Base-by-base conservation (phyloP, 2,797 vertebrate species). In the Cryptoblepharus egeriae region DNA sequence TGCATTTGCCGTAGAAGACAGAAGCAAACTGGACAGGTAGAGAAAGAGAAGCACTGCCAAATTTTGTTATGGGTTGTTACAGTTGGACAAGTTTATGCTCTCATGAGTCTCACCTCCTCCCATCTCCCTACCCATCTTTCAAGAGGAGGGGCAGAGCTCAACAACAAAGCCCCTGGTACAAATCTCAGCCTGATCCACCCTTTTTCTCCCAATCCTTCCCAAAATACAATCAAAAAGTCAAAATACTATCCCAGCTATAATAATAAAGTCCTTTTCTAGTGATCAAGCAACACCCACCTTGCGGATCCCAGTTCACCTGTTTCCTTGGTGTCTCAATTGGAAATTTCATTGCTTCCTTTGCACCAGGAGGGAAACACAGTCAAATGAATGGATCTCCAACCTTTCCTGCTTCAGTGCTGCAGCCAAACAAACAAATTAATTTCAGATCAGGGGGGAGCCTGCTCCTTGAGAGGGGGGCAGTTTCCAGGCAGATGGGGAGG, bases 261-360 rank as follows among this genome's bases (percentile, higher is more conserved):
- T 3, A 30, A 39, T 1, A 57, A 83, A 84, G 85, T 72, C 11
- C 69, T 20, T 35, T 52, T 15, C 15, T 26, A 55, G 45, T 57
- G 24, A 79, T 74, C 82, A 91, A 86, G 67, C 89, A 80, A 18
- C 90, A 98, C 98, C 93, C 94, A 99, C 98, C 98, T 99, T 98
- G 96, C 82, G 97, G 97, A 93, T 99, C 97, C 98, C 98, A 99
- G 96, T 98, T 99, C 94, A 98, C 98, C 96, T 99, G 97, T 96
- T 99, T 99, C 91, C 97, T 97, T 90, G 97, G 98, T 93, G 94
- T 98, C 95, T 99, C 98, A 89, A 98, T 96, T 96, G 98, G 98
- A 97, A 99, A 99, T 99, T 99, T 99, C 98, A 99, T 99, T 90
- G 96, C 95, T 97, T 93, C 87, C 95, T 95, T 95, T 95, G 95